Evolutionary conservation across 2,797 vertebrate genomes (phyloP), one percentile per base, ranked within the genome.

Genomic region (Xyrichtys novacula): DNA sequence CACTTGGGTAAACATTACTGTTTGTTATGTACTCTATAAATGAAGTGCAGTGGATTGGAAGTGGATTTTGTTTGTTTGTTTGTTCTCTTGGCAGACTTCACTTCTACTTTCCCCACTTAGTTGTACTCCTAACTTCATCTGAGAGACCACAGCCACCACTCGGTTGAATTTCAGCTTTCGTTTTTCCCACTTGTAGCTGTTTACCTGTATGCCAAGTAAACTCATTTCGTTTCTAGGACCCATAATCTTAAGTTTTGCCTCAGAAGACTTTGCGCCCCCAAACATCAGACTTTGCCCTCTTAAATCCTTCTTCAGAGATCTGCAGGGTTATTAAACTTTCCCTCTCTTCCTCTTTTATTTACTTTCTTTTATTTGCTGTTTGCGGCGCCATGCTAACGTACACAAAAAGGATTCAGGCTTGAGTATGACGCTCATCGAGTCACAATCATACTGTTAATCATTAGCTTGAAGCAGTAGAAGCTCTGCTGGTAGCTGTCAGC

Each of bases 401-500:
- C 17, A 19, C n/a, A 25, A 40, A 5, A 23, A 36, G 26, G n/a
- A 47, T 25, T 22, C 19, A 12, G 29, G 9, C 28, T 19, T 36
- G 6, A 23, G n/a, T 20, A 20, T 42, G 22, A 55, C 23, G 9
- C 9, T 26, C 3, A 62, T 10, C 16, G 36, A 58, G 40, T 44
- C 42, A 59, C 55, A 31, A 1, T 31, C 16, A 15, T 46, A 15
- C 29, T 25, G 22, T 46, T 46, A 50, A 26, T 54, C n/a, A 16
- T 34, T n/a, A 54, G 16, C 25, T 54, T 54, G 54, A 12, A 54
- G 15, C n/a, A 25, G 42, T 19, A 12, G 39, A n/a, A 29, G 48
- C 40, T 50, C 46, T n/a, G 43, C 34, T 38, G 20, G 16, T 25
- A 55, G 31, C 62, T 44, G 31, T 44, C 29, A 38, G 25, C n/a